Conservation (phyloP, 2,888 invertebrate species). For the Hipparchia sbordonii region DNA sequence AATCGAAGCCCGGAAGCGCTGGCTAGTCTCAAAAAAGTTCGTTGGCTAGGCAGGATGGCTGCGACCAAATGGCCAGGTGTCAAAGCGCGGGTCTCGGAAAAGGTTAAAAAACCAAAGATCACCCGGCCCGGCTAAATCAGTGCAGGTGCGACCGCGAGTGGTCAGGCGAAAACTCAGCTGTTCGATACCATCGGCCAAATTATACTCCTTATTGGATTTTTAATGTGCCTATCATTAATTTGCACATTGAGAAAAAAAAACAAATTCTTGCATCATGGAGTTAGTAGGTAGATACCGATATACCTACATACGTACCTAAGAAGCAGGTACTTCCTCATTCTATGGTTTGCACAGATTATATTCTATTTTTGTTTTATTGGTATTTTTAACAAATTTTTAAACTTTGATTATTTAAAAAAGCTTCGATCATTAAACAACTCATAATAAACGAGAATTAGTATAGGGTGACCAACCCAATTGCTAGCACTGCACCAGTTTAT, state of each 20-base stretch:
- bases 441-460: no score
- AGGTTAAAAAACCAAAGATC: conserved; percentile 68
- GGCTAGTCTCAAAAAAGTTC: conserved; percentile 8
- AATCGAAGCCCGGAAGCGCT: conserved; percentile 9
- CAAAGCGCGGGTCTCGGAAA: conserved; percentile 58
- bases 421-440: no score
- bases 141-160: conserved; percentile 67
- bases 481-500: no score
- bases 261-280: not conserved
- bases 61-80: conserved; percentile 62
- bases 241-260: conserved; percentile 7
- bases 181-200: conserved; percentile 56
- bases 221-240: conserved; percentile 23
- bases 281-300: no score
- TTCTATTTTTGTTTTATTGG: no score
- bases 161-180: conserved; percentile 77
- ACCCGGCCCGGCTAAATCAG: conserved; percentile 70
- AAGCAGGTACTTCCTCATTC: no score
- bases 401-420: no score
- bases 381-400: no score
- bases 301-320: no score
- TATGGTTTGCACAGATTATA: no score
- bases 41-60: conserved; percentile 55
- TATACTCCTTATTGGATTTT: conserved; percentile 42
- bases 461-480: no score